Base-by-base conservation (phyloP, 2,797 vertebrate species). In the Thaleichthys pacificus region DNA sequence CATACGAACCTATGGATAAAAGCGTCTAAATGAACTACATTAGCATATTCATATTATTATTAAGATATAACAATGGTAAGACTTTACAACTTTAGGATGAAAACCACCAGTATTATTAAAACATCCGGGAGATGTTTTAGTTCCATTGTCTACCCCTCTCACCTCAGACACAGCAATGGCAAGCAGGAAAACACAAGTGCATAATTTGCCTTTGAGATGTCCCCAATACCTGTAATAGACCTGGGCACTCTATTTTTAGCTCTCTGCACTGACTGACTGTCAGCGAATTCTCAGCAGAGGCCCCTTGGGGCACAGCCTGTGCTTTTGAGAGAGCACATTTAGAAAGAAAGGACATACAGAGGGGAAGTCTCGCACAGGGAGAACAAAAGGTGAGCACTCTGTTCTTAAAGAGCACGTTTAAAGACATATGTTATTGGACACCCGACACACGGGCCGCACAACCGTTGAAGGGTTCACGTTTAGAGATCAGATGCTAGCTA, bases 201-300 rank as follows among this genome's bases (percentile, higher is more conserved):
- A 73, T 67, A 54, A 56, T 82, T 88, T 80, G 90, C 89, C 88
- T 90, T 89, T 85, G 85, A 88, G 84, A 80, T 86, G 88, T 87
- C 88, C 86, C 74, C 30, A 73, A 72, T 89, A 91, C 87, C 87
- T 90, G 88, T 73, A 88, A 89, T 81, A 88, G 78, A 84, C 84
- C 82, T 78, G 28, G 21, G 66, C 5, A 35, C 0, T 66, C 81
- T 91, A 91, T 91, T 87, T 91, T 89, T 91, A 92, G 85, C 69
- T 56, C 54, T 12, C 32, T 22, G 74, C 77, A 77, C 70, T 71
- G 58, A 78, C 51, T 19, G 35, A 76, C 85, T 84, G 86, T 88
- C 85, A 83, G 82, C 73, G 74, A 79, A 75, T 90, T 89, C 85
- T 83, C 72, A 67, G 71, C 68, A 63, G 28, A 79, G 74, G 72